These are phyloP conservation scores for Leptoteleia sp. DNA, from an alignment of 1,140 invertebrate species.

Conservation along the genomic window DNA sequence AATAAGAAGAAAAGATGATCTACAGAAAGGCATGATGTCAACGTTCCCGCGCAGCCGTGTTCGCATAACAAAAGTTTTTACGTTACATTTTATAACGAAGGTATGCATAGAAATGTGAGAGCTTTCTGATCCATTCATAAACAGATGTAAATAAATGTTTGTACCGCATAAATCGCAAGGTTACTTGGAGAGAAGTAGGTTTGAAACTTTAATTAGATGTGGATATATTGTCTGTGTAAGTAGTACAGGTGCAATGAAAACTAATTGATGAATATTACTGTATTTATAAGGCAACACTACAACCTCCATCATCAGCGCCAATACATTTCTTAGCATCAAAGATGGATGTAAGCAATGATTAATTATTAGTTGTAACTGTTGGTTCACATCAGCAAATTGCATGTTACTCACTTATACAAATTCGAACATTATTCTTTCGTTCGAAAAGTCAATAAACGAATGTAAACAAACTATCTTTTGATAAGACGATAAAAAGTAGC, in stretches of 20 bases:
- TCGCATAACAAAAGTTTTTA: conserved; percentile 29
- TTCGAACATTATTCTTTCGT: neutral
- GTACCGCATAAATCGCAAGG: conserved; percentile 39
- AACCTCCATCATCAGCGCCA: conserved; percentile 17
- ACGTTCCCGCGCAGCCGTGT: neutral
- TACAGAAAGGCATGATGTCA: conserved; percentile 36
- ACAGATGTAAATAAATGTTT: conserved; percentile 52
- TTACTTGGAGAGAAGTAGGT: conserved; percentile 33
- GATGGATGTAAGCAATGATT: conserved; percentile 21
- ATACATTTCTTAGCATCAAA: conserved; percentile 28
- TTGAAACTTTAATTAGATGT: conserved; percentile 41
- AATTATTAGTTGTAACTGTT: conserved; percentile 7
- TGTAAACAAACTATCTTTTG: no score
- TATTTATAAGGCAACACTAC: conserved; percentile 18
- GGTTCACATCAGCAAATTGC: neutral
- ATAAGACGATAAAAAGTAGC: no score
- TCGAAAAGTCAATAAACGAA: no score
- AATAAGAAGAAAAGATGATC: conserved; percentile 41
- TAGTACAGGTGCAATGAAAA: conserved; percentile 25
- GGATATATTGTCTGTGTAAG: conserved; percentile 17
- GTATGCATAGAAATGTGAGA: conserved; percentile 12
- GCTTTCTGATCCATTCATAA: conserved; percentile 41
- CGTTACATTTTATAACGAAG: conserved; percentile 6
- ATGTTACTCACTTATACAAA: conserved; percentile 1
- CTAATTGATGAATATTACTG: conserved; percentile 39